These are phyloP conservation scores for Achroia grisella DNA, from an alignment of 1,140 invertebrate genomes.

Conservation along the genomic window DNA sequence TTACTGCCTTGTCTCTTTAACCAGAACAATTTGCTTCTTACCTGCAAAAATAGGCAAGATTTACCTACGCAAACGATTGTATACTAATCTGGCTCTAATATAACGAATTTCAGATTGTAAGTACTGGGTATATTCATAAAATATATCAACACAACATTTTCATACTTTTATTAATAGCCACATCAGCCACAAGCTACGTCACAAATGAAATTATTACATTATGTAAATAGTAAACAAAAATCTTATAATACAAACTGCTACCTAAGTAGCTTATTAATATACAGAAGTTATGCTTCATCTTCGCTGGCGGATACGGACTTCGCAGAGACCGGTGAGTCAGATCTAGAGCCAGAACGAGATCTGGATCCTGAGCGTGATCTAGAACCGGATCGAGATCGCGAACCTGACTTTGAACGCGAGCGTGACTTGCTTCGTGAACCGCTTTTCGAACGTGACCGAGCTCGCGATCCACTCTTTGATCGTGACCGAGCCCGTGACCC, in stretches of 20 bases:
- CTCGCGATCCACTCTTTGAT: constrained; percentile 44
- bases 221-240: not conserved
- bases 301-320: constrained; percentile 74
- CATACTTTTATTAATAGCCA: too few relatives aligned
- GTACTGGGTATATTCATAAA: too few relatives aligned
- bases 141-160: too few relatives aligned
- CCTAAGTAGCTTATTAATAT: too few relatives aligned
- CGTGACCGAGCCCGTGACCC: constrained; percentile 62
- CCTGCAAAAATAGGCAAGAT: too few relatives aligned
- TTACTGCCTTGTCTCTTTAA: too few relatives aligned
- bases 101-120: too few relatives aligned
- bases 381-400: constrained; percentile 25
- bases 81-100: too few relatives aligned
- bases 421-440: constrained; percentile 30
- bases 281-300: constrained; percentile 46
- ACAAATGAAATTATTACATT: not conserved
- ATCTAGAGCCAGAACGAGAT: constrained; percentile 36
- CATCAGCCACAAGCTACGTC: too few relatives aligned
- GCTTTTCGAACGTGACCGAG: constrained; percentile 59
- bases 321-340: constrained; percentile 68
- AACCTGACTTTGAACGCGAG: constrained; percentile 33
- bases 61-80: too few relatives aligned
- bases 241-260: not conserved
- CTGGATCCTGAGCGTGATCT: constrained; percentile 44
- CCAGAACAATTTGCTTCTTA: too few relatives aligned